Evolutionary conservation across 2,888 invertebrate species (phyloP).

Genomic region (Drosophila engyochracea): DNA sequence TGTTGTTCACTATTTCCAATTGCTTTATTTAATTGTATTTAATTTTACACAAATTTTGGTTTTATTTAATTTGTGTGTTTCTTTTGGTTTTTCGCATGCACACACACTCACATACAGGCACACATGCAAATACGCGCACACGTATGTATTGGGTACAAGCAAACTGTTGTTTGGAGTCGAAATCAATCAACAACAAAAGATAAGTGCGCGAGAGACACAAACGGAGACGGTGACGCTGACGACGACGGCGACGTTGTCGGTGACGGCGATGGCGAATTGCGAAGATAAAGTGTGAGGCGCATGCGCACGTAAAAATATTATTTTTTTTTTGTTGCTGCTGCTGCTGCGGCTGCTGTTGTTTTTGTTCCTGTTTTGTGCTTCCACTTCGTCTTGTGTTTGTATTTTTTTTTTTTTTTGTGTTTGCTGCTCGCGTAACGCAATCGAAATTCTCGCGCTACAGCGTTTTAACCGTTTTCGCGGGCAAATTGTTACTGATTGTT

Average conservation of each 20-base stretch:
- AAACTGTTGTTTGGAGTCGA: conserved; percentile 44
- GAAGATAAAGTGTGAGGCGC: conserved; percentile 57
- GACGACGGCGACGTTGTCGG: background rate
- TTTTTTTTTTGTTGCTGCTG: conserved; percentile 26
- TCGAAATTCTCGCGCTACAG: conserved; percentile 51
- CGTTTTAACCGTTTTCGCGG: conserved; percentile 80
- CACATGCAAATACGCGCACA: conserved; percentile 27
- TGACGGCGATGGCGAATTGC: conserved; percentile 44
- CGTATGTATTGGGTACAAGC: conserved; percentile 14
- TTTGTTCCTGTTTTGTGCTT: conserved; percentile 25
- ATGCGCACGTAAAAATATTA: conserved; percentile 53
- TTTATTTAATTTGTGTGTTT: conserved; percentile 35
- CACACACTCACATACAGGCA: conserved; percentile 10
- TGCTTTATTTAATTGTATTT: conserved; percentile 51
- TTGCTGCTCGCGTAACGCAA: conserved; percentile 33
- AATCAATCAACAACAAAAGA: conserved; percentile 60
- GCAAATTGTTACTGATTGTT: conserved; percentile 66
- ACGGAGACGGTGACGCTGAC: conserved; percentile 13
- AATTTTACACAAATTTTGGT: conserved; percentile 38
- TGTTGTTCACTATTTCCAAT: conserved; percentile 41
- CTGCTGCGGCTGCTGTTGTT: conserved; percentile 28
- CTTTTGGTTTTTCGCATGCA: conserved; percentile 39
- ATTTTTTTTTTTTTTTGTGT: background rate
- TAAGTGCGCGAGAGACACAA: conserved; percentile 31
- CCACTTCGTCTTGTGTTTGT: conserved; percentile 30